Conservation (phyloP, 53 echinoderm and acorn worm genomes). For the Holothuria scabra region DNA sequence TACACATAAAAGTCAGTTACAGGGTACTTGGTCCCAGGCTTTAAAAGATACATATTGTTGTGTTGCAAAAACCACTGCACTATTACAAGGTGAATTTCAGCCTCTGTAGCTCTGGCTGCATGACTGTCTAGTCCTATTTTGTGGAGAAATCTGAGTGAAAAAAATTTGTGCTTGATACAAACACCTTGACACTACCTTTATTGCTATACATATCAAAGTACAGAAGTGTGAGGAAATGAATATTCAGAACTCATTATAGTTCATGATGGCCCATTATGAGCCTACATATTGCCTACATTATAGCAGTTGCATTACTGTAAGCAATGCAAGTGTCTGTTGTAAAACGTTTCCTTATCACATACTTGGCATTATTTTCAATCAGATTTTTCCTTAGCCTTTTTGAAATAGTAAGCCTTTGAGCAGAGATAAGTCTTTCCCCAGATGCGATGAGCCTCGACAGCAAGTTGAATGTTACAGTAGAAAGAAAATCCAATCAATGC, state of each 20-base stretch:
- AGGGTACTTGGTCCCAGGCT: too few relatives aligned
- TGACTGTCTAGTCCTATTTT: too few relatives aligned
- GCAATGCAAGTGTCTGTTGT: not conserved
- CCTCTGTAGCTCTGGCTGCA: too few relatives aligned
- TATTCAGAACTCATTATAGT: not conserved
- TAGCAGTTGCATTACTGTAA: not conserved
- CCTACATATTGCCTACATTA: not conserved
- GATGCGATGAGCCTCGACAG: slow-evolving; percentile 55
- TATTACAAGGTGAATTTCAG: too few relatives aligned
- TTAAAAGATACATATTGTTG: too few relatives aligned
- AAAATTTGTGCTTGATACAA: too few relatives aligned
- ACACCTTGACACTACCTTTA: too few relatives aligned
- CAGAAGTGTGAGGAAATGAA: too few relatives aligned
- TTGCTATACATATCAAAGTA: too few relatives aligned
- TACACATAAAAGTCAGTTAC: too few relatives aligned
- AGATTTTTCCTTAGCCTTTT: not conserved
- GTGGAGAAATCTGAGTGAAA: too few relatives aligned
- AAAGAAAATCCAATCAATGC: slow-evolving; percentile 16
- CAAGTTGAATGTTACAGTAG: slow-evolving; percentile 61
- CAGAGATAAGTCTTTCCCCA: slow-evolving; percentile 69
- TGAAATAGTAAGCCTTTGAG: slow-evolving; percentile 56
- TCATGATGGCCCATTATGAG: not conserved
- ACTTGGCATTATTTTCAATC: not conserved
- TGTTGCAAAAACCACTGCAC: too few relatives aligned
- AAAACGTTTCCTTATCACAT: not conserved